Base-by-base conservation (phyloP, 2,888 invertebrate species). In the Melinaea menophilus region DNA sequence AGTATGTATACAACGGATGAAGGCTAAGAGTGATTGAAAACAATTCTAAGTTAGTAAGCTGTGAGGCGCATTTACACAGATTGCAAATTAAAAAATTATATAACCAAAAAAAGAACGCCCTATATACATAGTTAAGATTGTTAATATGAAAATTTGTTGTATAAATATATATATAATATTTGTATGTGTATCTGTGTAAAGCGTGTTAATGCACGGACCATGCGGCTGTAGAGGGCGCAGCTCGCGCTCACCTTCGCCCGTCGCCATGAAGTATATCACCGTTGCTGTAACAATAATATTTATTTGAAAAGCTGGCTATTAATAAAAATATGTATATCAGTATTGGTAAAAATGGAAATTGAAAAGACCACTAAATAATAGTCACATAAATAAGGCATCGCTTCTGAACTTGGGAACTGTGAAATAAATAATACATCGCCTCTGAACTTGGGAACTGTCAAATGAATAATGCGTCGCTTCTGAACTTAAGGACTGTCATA, bases 241-340 rank as follows among this genome's bases (percentile, higher is more conserved):
- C 79, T 90, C 89, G 62, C 82, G 82, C 86, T 88, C 89, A 83
- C 88, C 88, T 83, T 74, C 71, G 58, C 69, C 69, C 54, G 85
- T 80, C 72, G 84, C 88, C 73, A 90, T 78, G 79, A 87, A 87
- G 81, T 91, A 91, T 89, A 91, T 90, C 77, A 91, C 89, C 35
- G 91, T 91, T 66, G 91, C 90, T 90, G 81, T 2, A 80, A 78
- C 45, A 62, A 59, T n/a, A 51, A 12, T 11, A 11, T 33, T 56
- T 11, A 68, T 35, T 22, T 22, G 22, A 22, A 22, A 22, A 22
- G 22, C 37, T 37, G 7, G 2, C 2, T 37, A 37, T 5, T 37
- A 5, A 37, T 37, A 37, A 5, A 37, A 37, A 37, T 37, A 37
- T 37, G 7, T 37, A 7, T 37, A 37, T 22, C 22, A 22, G 22